Percentiles rank a stretch among this genome's conserved stretches.
Evolutionary conservation across 2,797 vertebrate species (phyloP).

Genomic region (Gadopsis bispinosus): DNA sequence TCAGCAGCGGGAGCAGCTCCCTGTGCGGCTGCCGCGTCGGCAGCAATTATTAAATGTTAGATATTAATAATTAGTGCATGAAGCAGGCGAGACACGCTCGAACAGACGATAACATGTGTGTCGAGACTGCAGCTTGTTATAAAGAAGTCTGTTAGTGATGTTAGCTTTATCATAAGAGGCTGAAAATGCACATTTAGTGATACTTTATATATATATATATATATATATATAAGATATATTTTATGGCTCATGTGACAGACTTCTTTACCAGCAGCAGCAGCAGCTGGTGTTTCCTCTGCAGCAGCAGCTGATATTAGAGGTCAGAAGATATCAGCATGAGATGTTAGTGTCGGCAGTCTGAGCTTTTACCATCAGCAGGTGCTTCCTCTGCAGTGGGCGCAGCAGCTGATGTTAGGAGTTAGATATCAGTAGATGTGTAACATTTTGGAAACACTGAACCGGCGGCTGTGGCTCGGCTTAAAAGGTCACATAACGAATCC

Average conservation of each 20-base stretch:
- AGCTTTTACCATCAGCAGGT: conserved; percentile 34
- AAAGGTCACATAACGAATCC: conserved; percentile 18
- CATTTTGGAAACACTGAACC: conserved; percentile 22
- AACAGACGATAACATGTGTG: conserved; percentile 1
- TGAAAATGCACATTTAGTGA: not conserved
- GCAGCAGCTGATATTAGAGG: conserved; percentile 53
- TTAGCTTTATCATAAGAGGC: conserved; percentile 13
- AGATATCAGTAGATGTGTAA: conserved; percentile 1
- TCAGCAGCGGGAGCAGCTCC: conserved; percentile 67
- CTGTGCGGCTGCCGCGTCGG: conserved; percentile 57
- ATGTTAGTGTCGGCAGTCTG: not conserved
- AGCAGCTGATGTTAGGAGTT: conserved; percentile 57
- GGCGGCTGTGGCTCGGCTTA: not conserved
- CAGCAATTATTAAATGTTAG: conserved; percentile 71
- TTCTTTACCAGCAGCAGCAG: conserved; percentile 30
- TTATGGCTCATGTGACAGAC: not conserved
- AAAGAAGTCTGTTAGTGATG: conserved; percentile 1
- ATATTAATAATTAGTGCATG: conserved; percentile 54
- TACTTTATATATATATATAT: too few species aligned
- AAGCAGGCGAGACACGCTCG: conserved; percentile 35
- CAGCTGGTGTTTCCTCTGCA: conserved; percentile 27
- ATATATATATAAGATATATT: not conserved
- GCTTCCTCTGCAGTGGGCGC: conserved; percentile 46
- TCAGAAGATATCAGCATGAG: conserved; percentile 32
- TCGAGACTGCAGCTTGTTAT: conserved; percentile 12